Conservation (phyloP, 2,797 vertebrate species). For the Sebastes alutus region DNA sequence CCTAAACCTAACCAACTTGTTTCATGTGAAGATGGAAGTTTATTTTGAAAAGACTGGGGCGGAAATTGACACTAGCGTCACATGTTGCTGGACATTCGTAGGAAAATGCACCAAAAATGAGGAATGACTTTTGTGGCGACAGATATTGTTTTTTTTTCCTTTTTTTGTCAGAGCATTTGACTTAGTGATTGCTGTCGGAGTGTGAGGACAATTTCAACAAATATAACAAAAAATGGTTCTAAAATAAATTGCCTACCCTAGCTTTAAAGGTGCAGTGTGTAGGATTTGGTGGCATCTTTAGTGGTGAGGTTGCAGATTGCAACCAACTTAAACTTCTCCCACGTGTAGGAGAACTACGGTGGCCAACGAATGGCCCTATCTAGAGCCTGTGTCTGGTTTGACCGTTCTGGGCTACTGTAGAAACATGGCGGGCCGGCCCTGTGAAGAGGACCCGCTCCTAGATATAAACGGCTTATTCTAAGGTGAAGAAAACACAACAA, state of each 20-base stretch:
- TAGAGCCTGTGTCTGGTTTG: neutral
- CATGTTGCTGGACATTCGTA: too few species aligned
- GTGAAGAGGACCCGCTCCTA: neutral
- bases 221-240: too few species aligned
- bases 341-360: neutral
- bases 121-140: too few species aligned
- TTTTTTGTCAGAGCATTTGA: neutral
- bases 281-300: neutral
- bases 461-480: neutral
- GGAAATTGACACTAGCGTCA: too few species aligned
- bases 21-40: too few species aligned
- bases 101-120: too few species aligned
- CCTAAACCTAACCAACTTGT: too few species aligned
- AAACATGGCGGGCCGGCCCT: too few species aligned
- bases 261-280: neutral
- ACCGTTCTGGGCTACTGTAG: neutral
- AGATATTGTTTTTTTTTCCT: rapidly evolving
- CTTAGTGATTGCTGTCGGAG: neutral
- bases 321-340: neutral
- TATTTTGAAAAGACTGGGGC: too few species aligned
- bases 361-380: neutral
- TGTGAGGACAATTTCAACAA: rapidly evolving
- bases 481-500: neutral
- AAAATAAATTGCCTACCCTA: too few species aligned
- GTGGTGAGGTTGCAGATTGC: neutral